Evolutionary conservation across 2,113 vertebrate genomes (phyloP).

Genomic region (Myotis lucifugus): DNA sequence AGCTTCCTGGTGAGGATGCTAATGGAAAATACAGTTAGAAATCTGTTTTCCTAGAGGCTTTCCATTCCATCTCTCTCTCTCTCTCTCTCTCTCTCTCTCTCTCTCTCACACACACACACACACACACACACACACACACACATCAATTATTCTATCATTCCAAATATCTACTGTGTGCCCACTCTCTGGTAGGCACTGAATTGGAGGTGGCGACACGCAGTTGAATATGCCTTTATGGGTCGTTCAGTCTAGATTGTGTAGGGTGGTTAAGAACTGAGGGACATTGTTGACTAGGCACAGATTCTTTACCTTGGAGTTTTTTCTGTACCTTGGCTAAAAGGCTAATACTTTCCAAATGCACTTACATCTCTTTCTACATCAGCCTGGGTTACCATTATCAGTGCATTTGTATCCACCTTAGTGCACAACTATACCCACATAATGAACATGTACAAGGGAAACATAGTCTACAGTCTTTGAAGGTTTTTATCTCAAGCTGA

Average conservation of each 20-base stretch:
- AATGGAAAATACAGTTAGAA: conserved; percentile 1
- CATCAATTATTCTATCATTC: not conserved
- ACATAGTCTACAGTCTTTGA: not conserved
- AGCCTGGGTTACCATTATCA: not conserved
- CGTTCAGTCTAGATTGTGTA: not conserved
- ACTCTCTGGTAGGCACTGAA: not conserved
- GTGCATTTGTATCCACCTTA: not conserved
- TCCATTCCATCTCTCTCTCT: not conserved
- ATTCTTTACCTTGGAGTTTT: not conserved
- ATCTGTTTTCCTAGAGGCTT: not conserved
- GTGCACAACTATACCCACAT: not conserved
- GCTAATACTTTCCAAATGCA: not conserved
- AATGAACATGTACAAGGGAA: not conserved
- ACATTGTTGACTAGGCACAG: not conserved
- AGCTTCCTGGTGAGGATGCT: not conserved
- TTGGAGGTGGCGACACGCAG: not conserved
- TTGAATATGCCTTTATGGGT: not conserved
- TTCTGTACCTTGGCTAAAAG: not conserved
- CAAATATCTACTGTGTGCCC: not conserved
- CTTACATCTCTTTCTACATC: not conserved
- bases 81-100: too few species aligned
- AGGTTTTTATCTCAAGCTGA: not conserved
- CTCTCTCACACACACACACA: not conserved
- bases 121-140: not conserved
- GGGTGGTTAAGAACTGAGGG: not conserved